Conservation (phyloP, 2,113 vertebrate species). For the Corythornis cristatus region DNA sequence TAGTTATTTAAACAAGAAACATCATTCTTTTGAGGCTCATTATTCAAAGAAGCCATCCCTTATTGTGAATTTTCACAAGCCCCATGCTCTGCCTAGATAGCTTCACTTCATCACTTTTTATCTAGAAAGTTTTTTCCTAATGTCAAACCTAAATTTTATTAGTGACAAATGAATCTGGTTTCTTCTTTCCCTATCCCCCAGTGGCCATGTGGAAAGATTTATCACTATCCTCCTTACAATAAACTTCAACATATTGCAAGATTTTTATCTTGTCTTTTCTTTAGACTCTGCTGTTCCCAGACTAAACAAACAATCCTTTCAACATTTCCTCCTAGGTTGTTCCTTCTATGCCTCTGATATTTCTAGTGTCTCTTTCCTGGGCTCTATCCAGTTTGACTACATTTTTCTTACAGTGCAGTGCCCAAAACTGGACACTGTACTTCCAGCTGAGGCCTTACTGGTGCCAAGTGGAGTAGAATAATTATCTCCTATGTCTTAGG, state of each 20-base stretch:
- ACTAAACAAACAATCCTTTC: conserved; percentile 66
- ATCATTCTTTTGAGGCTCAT: not conserved
- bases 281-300: conserved; percentile 43
- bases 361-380: conserved; percentile 39
- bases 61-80: not conserved
- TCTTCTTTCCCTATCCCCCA: not conserved
- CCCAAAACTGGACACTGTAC: conserved; percentile 58
- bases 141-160: conserved; percentile 14
- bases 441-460: conserved; percentile 61
- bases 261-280: conserved; percentile 41
- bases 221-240: conserved; percentile 18
- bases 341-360: conserved; percentile 31
- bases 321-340: conserved; percentile 45
- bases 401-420: conserved; percentile 47
- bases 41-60: not conserved
- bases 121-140: not conserved
- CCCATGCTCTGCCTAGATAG: not conserved
- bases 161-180: not conserved
- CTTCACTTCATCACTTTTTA: not conserved
- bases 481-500: conserved; percentile 70
- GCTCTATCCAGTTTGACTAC: conserved; percentile 38
- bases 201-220: not conserved
- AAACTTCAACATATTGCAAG: conserved; percentile 41
- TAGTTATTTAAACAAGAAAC: not conserved
- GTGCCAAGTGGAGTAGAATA: conserved; percentile 66